A percentile compares a stretch with the other conserved stretches of the same genome.
These are phyloP conservation scores for Rhinolophus ferrumequinum DNA, from an alignment of 2,113 vertebrate genomes.

Conservation along the genomic window DNA sequence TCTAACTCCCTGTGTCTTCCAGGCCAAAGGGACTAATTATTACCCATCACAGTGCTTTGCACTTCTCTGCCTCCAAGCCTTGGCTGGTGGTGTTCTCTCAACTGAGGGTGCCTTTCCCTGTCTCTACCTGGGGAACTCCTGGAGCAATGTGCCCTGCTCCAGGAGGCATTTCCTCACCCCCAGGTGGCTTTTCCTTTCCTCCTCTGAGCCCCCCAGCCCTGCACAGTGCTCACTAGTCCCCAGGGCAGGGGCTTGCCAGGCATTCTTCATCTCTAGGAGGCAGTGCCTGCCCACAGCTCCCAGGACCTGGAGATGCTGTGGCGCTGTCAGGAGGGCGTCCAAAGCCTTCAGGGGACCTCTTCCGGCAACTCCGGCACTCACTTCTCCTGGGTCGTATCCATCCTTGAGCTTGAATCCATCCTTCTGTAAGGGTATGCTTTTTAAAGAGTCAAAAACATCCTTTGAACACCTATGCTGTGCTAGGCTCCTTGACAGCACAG, in stretches of 20 bases:
- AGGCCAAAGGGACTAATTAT: neutral
- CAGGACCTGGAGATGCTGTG: neutral
- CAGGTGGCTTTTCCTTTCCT: neutral
- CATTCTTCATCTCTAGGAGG: neutral
- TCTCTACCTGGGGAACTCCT: neutral
- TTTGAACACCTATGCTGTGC: neutral
- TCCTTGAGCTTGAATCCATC: neutral
- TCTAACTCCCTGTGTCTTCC: neutral
- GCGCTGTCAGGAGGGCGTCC: neutral
- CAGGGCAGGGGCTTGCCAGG: neutral
- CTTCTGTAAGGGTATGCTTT: neutral
- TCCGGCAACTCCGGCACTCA: neutral
- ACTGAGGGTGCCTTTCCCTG: neutral
- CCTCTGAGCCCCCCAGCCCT: neutral
- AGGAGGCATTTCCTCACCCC: neutral
- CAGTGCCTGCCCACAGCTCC: neutral
- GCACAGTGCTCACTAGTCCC: neutral
- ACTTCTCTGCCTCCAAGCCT: neutral
- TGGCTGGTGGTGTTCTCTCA: neutral
- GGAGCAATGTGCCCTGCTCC: neutral
- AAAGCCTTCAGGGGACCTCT: neutral
- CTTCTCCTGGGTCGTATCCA: neutral
- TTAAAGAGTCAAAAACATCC: constrained; percentile 39
- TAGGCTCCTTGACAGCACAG: constrained; percentile 1
- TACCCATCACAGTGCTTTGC: neutral